Evolutionary conservation across 2,888 invertebrate species (phyloP), one percentile per base, ranked within the genome.

Genomic region (Acronicta aceris): DNA sequence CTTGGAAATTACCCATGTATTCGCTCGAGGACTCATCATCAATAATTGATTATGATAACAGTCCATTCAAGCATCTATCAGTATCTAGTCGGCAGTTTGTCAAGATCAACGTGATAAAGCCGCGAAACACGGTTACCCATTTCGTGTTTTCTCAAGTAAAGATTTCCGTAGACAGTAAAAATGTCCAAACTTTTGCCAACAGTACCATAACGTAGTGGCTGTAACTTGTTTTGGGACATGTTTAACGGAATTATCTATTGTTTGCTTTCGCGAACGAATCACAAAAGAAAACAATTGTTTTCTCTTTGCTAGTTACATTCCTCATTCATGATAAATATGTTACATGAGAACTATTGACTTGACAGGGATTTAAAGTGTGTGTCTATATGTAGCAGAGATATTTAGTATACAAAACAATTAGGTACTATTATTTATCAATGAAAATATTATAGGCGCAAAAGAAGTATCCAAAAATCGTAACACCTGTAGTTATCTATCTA

Each of bases 131-230:
- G 76, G 77, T 76, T 21, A 76, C 81, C 78, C 72, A 80, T 81
- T 81, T 74, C 73, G 75, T 78, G 77, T 85, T 82, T 80, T 72
- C 76, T 71, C 71, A 64, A 71, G 70, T 78, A 79, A 82, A 78
- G 80, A 81, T 81, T 83, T 82, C 79, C 77, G 71, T 80, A 83
- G 83, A 85, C 83, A 83, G 80, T 88, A 88, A 89, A 89, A 89
- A 87, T 87, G 87, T 88, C 86, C 71, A 86, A 89, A 89, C 80
- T 89, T 88, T 84, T 79, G 74, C 78, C 76, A 82, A 82, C 79
- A 77, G 52, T 59, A 74, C 64, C 80, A 81, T 83, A 86, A 86
- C 81, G 79, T 82, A 84, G 82, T 86, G 83, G 82, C 78, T 81
- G 81, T 80, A 81, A 81, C 83, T 82, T 83, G 80, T 85, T 82